Conservation (phyloP, 2,888 invertebrate genomes). For the Parochlus steinenii region DNA sequence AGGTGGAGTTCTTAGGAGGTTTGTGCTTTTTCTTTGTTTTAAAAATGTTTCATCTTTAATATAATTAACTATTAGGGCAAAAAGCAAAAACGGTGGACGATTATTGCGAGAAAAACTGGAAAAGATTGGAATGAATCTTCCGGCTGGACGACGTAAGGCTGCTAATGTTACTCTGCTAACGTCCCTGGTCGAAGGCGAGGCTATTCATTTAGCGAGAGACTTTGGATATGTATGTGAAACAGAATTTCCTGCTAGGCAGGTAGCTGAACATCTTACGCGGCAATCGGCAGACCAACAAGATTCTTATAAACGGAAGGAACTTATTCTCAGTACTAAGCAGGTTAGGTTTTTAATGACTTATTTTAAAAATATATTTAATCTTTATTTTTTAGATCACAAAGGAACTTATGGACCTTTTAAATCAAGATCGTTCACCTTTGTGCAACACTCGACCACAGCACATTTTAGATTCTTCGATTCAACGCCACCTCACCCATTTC, state of each 20-base stretch:
- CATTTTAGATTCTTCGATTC: conserved; percentile 86
- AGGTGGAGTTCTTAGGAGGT: conserved; percentile 93
- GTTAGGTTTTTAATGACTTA: conserved; percentile 24
- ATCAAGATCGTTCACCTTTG: conserved; percentile 91
- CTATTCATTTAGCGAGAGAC: conserved; percentile 94
- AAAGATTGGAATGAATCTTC: conserved; percentile 94
- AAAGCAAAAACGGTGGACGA: conserved; percentile 98
- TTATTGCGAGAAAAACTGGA: conserved; percentile 92
- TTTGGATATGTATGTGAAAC: conserved; percentile 98
- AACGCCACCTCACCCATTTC: conserved; percentile 93
- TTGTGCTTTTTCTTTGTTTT: conserved; percentile 25
- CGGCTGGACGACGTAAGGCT: conserved; percentile 96
- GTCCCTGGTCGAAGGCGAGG: conserved; percentile 97
- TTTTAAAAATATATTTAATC: conserved; percentile 4
- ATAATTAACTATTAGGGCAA: too few relatives aligned
- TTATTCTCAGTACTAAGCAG: conserved; percentile 80
- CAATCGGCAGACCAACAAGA: conserved; percentile 62
- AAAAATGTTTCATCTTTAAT: conserved; percentile 1
- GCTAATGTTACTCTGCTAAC: conserved; percentile 95
- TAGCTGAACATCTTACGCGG: conserved; percentile 89
- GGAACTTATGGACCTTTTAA: conserved; percentile 92
- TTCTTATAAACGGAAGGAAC: conserved; percentile 62
- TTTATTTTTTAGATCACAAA: conserved; percentile 58
- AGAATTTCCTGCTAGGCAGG: conserved; percentile 94
- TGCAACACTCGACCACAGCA: conserved; percentile 93